Base-by-base conservation (phyloP, 2,888 invertebrate species). In the Parthenolecanium corni region DNA sequence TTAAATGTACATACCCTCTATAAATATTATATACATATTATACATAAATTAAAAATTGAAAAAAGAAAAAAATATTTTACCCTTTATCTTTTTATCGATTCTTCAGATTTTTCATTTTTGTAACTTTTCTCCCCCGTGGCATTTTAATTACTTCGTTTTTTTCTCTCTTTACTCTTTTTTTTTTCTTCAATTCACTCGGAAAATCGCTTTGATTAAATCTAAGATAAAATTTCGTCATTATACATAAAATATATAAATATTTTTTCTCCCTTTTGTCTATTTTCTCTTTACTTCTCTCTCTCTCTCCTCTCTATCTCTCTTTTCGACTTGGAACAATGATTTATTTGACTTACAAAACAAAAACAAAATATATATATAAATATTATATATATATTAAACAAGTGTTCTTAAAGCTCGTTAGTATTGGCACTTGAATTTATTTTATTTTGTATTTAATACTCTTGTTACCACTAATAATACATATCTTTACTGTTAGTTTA, bases 381-480 rank as follows among this genome's bases (percentile, higher is more conserved):
- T 31, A 31, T 31, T 31, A 31, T 31, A 31, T 31, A 31, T 31
- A 31, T 31, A 36, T 51, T 51, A n/a, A 61, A 61, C 44, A 51
- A 51, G 61, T 61, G 49, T 51, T 61, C 49, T 61, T 61, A 61
- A n/a, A 61, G 61, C 61, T 49, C 61, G 61, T 61, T 61, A 61
- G 61, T 61, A 61, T 61, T 40, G 61, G 61, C 61, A 61, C 61
- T 61, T 47, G 61, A 49, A 51, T 61, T 58, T 61, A 49, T 61
- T 61, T 61, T 49, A 49, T 49, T 49, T 49, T 49, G 49, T 49
- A 49, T 49, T 49, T 54, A 54, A 54, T 54, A 54, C 61, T 61
- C 49, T 61, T 61, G 61, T 61, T 61, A 61, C 61, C 61, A 61
- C 61, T 61, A 49, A 49, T 61, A 61, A 61, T 61, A 61, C 61